These are phyloP conservation scores for Synergus japonicus DNA, from an alignment of 2,888 invertebrate genomes.

Conservation along the genomic window DNA sequence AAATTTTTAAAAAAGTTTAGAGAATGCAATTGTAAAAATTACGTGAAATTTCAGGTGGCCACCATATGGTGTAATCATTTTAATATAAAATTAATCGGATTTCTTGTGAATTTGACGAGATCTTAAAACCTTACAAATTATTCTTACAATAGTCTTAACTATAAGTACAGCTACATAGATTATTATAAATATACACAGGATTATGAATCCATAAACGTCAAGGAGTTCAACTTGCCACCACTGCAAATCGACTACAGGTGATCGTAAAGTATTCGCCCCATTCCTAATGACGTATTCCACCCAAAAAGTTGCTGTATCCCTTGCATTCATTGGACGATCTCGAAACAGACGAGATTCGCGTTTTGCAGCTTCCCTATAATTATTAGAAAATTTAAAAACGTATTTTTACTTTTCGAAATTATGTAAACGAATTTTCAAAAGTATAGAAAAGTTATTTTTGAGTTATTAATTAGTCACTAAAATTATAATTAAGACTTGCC, in stretches of 20 bases:
- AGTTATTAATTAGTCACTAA: too few relatives aligned
- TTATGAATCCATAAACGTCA: conserved; percentile 52
- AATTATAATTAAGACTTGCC: too few relatives aligned
- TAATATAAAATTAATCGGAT: too few relatives aligned
- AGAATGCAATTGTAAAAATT: too few relatives aligned
- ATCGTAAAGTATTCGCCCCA: conserved; percentile 61
- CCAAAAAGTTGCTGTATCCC: conserved; percentile 65
- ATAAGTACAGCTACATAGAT: background rate
- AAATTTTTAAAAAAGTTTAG: too few relatives aligned
- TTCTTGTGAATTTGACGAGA: too few relatives aligned
- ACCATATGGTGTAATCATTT: too few relatives aligned
- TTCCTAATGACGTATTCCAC: conserved; percentile 68
- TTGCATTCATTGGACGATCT: conserved; percentile 63
- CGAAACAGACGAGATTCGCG: conserved; percentile 56
- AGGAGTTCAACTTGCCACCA: conserved; percentile 66
- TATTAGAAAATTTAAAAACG: background rate
- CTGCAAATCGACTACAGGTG: conserved; percentile 58
- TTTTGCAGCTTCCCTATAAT: conserved; percentile 51
- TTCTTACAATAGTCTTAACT: background rate
- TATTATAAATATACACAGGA: conserved; percentile 43
- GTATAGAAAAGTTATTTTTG: conserved; percentile 57
- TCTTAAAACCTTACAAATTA: too few relatives aligned
- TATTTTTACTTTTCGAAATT: too few relatives aligned
- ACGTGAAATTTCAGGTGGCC: too few relatives aligned
- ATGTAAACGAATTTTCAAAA: conserved; percentile 40